phyloP scores from a whole-genome alignment of 2,888 invertebrate species.

The Drosophila nr. perissopoda region DNA sequence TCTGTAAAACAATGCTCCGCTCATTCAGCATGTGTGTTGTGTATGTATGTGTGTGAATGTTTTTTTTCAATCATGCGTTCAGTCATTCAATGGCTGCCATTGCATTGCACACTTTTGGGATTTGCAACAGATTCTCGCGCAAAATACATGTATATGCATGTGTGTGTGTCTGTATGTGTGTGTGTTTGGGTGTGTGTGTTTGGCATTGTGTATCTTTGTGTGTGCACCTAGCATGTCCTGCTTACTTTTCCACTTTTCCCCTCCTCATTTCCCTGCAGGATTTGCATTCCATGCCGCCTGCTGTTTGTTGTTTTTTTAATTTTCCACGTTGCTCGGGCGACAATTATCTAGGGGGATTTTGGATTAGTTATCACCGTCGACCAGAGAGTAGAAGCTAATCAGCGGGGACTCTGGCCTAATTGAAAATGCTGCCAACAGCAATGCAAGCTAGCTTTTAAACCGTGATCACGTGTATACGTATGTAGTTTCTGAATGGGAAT shows the following conservation, averaged over 20 bases:
- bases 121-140: constrained; percentile 71
- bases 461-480: constrained; percentile 11
- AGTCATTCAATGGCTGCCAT: constrained; percentile 67
- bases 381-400: constrained; percentile 42
- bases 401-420: constrained; percentile 58
- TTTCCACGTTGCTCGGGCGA: constrained; percentile 44
- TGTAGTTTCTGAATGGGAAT: neutral
- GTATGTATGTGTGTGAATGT: constrained; percentile 44
- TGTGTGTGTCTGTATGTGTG: neutral
- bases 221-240: constrained; percentile 9
- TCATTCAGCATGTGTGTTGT: constrained; percentile 4
- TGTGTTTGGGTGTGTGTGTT: constrained; percentile 11
- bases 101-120: constrained; percentile 71
- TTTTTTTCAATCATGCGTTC: constrained; percentile 77
- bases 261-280: neutral
- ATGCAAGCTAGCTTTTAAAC: constrained; percentile 7
- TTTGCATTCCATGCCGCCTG: constrained; percentile 23
- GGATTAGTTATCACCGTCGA: constrained; percentile 46
- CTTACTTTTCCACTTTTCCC: neutral
- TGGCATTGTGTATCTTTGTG: constrained; percentile 11
- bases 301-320: constrained; percentile 54
- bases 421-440: constrained; percentile 53
- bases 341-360: constrained; percentile 48
- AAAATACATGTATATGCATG: constrained; percentile 13
- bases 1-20: constrained; percentile 33